Conservation (phyloP, 2,888 invertebrate species). For the Malacosoma neustria region DNA sequence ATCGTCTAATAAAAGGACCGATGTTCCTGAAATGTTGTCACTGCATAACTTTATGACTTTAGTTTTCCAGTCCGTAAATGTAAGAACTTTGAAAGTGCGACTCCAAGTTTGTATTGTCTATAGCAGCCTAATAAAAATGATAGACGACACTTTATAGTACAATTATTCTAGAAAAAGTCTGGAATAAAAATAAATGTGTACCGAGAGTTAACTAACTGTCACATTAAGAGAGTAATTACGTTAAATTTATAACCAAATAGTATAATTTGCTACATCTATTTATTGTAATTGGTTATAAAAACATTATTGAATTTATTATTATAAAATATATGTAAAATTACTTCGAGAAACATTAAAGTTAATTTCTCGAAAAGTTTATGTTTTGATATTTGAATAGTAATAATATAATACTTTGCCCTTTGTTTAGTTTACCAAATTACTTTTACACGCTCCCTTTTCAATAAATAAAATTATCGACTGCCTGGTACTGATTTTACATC, state of each 20-base stretch:
- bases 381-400: too few relatives aligned
- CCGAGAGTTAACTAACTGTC: constrained; percentile 23
- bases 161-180: not conserved
- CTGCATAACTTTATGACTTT: constrained; percentile 68
- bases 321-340: too few relatives aligned
- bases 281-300: too few relatives aligned
- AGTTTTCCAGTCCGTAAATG: constrained; percentile 29
- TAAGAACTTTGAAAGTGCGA: constrained; percentile 5
- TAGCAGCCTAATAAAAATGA: constrained; percentile 20
- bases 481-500: constrained; percentile 18
- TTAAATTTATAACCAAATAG: constrained; percentile 53
- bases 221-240: constrained; percentile 56
- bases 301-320: too few relatives aligned
- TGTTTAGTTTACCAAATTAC: too few relatives aligned
- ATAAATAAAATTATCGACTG: too few relatives aligned
- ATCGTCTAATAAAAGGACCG: constrained; percentile 60
- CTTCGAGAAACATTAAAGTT: too few relatives aligned
- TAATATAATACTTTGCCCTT: too few relatives aligned
- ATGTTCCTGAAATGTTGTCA: constrained; percentile 66
- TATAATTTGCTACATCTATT: too few relatives aligned
- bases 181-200: not conserved
- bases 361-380: too few relatives aligned
- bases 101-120: constrained; percentile 1
- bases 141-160: constrained; percentile 5
- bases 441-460: too few relatives aligned